A percentile compares a stretch with the other conserved stretches of the same genome.
Evolutionary conservation across 2,797 vertebrate species (phyloP).

Genomic region (Ctenopoma kingsleyae): DNA sequence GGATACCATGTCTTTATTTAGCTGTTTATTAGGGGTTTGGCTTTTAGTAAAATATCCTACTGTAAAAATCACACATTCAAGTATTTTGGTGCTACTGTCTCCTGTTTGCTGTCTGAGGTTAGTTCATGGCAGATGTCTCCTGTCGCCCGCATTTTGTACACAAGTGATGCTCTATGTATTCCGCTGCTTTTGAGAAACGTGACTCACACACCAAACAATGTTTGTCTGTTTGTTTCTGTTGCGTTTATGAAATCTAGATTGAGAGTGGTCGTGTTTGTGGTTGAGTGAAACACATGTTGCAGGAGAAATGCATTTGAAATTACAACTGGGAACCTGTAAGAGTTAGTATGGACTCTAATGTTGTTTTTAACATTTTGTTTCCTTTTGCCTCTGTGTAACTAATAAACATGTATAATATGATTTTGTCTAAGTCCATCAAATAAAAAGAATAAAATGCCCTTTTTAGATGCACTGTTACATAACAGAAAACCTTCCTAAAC

Average conservation of each 20-base stretch:
- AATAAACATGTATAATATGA: slow-evolving; percentile 51
- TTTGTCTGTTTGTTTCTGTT: slow-evolving; percentile 3
- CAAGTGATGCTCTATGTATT: slow-evolving; percentile 27
- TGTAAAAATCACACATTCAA: slow-evolving; percentile 32
- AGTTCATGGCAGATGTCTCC: slow-evolving; percentile 34
- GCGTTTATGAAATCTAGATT: slow-evolving; percentile 12
- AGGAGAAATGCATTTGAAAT: slow-evolving; percentile 36
- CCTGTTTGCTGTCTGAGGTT: slow-evolving; percentile 45
- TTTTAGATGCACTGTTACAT: slow-evolving; percentile 69
- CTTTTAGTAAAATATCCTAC: slow-evolving; percentile 35
- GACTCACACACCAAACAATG: slow-evolving; percentile 9
- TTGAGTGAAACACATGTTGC: slow-evolving; percentile 33
- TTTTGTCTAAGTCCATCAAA: slow-evolving; percentile 13
- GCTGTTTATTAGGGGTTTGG: slow-evolving; percentile 37
- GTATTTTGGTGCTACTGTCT: slow-evolving; percentile 59
- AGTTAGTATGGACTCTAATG: slow-evolving; percentile 18
- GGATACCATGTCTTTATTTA: slow-evolving; percentile 9
- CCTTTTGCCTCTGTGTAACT: slow-evolving; percentile 31
- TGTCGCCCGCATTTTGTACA: slow-evolving; percentile 53
- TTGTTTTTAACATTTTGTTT: slow-evolving; percentile 31
- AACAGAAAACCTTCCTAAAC: slow-evolving; percentile 23
- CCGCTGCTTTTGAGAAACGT: slow-evolving; percentile 17
- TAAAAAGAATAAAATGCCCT: slow-evolving; percentile 60
- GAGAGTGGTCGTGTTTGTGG: slow-evolving; percentile 25
- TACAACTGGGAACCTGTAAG: slow-evolving; percentile 21